Conservation (phyloP, 2,888 invertebrate species). For the Encarsia formosa region DNA sequence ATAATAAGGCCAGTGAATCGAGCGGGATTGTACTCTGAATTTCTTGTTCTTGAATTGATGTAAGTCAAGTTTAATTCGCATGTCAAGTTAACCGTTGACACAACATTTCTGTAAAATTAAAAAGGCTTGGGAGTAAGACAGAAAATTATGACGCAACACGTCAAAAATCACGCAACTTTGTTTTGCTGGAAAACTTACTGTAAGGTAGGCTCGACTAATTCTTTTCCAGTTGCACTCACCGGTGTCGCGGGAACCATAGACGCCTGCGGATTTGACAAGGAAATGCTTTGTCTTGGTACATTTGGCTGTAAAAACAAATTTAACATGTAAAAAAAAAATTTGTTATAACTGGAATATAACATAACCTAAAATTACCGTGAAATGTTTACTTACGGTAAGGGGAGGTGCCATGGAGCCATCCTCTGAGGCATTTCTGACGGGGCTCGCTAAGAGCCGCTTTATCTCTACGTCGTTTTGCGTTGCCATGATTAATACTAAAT, state of each 20-base stretch:
- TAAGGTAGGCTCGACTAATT: conserved; percentile 39
- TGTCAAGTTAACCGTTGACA: conserved; percentile 72
- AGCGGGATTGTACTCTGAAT: conserved; percentile 79
- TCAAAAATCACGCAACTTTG: neutral
- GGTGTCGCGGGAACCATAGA: conserved; percentile 41
- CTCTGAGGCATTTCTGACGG: conserved; percentile 39
- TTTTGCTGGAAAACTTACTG: conserved; percentile 36
- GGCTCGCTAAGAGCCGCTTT: conserved; percentile 40
- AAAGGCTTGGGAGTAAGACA: too few relatives aligned
- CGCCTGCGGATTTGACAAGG: conserved; percentile 41
- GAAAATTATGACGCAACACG: neutral
- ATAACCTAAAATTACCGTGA: neutral
- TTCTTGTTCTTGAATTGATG: conserved; percentile 75
- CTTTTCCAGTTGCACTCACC: conserved; percentile 18
- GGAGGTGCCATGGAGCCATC: conserved; percentile 46
- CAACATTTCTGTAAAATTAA: conserved; percentile 65
- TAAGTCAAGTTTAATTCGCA: conserved; percentile 68
- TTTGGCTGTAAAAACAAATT: conserved; percentile 37
- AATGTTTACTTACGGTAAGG: conserved; percentile 36
- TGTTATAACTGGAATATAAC: neutral
- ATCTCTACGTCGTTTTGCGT: conserved; percentile 37
- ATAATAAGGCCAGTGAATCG: conserved; percentile 80
- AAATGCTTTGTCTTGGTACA: conserved; percentile 42
- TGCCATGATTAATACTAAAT: conserved; percentile 8
- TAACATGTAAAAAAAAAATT: too few relatives aligned